Conservation (phyloP, 92 coral and sea anemone species). For the Palythoa grandis region DNA sequence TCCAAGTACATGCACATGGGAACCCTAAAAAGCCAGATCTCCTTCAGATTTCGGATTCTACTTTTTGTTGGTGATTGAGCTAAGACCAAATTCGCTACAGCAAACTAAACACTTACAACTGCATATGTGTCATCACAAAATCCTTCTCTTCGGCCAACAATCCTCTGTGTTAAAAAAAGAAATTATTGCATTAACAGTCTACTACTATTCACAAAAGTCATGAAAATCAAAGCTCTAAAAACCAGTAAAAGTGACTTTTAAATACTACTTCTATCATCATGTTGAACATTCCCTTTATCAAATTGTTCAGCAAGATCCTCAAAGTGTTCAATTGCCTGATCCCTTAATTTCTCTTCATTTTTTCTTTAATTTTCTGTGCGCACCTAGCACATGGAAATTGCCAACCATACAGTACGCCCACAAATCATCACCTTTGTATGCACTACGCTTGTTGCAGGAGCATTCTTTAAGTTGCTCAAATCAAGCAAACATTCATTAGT, state of each 20-base stretch:
- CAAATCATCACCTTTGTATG: slow-evolving; percentile 19
- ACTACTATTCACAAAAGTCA: neutral
- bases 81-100: no score
- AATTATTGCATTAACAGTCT: no score
- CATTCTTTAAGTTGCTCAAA: slow-evolving; percentile 10
- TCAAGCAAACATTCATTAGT: slow-evolving; percentile 9
- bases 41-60: no score
- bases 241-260: neutral
- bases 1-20: no score
- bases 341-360: neutral
- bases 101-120: no score
- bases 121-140: no score
- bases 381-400: slow-evolving; percentile 33
- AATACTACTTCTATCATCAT: neutral
- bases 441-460: slow-evolving; percentile 17
- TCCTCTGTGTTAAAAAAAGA: no score
- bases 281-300: neutral
- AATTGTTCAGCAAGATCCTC: neutral
- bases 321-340: slow-evolving; percentile 40
- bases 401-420: slow-evolving; percentile 37
- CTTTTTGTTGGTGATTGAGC: no score
- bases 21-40: no score
- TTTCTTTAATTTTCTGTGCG: neutral
- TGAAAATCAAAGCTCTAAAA: no score
- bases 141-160: no score